phyloP scores from a whole-genome alignment of 2,888 invertebrate species.

The Malthinus seriepunctatus region DNA sequence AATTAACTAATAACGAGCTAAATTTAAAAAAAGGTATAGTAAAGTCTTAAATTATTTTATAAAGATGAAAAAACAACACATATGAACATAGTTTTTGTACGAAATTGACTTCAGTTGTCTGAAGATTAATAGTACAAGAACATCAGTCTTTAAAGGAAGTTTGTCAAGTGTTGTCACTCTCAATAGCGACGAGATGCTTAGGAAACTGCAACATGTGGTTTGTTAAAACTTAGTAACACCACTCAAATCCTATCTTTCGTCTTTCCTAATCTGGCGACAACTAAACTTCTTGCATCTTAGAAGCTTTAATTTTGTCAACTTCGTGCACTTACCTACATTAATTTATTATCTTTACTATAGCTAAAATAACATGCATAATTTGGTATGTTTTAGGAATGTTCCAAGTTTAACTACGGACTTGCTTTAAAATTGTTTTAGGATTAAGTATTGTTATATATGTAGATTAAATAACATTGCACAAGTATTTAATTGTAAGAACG shows the following conservation, averaged over 20 bases:
- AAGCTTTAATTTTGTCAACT: slow-evolving; percentile 19
- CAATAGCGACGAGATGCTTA: slow-evolving; percentile 40
- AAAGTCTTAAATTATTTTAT: too few species aligned
- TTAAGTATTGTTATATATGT: too few species aligned
- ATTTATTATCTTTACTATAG: neutral
- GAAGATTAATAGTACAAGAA: slow-evolving; percentile 21
- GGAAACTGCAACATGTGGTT: slow-evolving; percentile 49
- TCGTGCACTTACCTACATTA: slow-evolving; percentile 18
- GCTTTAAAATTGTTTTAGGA: too few species aligned
- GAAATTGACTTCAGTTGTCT: slow-evolving; percentile 16
- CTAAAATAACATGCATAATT: slow-evolving; percentile 11
- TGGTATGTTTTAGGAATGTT: neutral
- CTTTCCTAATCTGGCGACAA: slow-evolving; percentile 42
- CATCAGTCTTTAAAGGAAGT: slow-evolving; percentile 41
- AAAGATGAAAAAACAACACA: too few species aligned
- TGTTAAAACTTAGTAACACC: slow-evolving; percentile 46
- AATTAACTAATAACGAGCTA: too few species aligned
- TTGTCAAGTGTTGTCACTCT: slow-evolving; percentile 46
- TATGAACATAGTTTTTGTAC: slow-evolving; percentile 7
- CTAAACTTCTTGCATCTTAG: slow-evolving; percentile 29
- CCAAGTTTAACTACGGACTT: too few species aligned
- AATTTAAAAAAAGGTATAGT: too few species aligned
- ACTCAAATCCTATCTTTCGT: slow-evolving; percentile 43
- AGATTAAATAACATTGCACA: too few species aligned
- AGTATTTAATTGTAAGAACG: too few species aligned